phyloP scores from a whole-genome alignment of 2,797 vertebrate genomes.

The Chanos chanos region DNA sequence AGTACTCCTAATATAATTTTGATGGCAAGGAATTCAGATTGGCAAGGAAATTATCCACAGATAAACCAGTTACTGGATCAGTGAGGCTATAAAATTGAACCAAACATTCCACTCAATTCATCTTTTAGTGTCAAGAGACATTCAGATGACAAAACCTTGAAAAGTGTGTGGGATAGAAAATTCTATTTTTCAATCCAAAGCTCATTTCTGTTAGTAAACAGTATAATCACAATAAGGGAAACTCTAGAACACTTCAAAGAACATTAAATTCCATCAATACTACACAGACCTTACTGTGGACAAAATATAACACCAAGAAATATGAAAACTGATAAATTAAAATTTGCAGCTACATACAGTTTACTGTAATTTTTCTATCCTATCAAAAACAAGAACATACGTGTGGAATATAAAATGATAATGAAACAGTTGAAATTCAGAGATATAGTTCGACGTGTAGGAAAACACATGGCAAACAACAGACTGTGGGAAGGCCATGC shows the following conservation, averaged over 20 bases:
- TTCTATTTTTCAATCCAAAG: too few relatives aligned
- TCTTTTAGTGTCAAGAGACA: neutral
- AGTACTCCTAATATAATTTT: constrained; percentile 29
- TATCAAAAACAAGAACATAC: neutral
- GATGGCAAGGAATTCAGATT: constrained; percentile 24
- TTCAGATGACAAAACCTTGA: too few relatives aligned
- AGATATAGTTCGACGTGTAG: neutral
- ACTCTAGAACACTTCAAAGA: too few relatives aligned
- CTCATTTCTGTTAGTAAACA: too few relatives aligned
- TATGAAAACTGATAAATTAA: neutral
- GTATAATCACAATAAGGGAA: too few relatives aligned
- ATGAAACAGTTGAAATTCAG: neutral
- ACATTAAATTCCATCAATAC: too few relatives aligned
- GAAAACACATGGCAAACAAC: constrained; percentile 19
- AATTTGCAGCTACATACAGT: neutral
- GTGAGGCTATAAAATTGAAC: neutral
- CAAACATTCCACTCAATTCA: constrained; percentile 6
- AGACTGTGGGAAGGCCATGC: constrained; percentile 19
- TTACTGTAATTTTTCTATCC: neutral
- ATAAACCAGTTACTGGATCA: constrained; percentile 8
- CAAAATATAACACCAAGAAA: neutral
- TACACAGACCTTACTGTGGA: neutral
- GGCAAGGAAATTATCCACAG: constrained; percentile 18
- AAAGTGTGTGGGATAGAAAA: too few relatives aligned
- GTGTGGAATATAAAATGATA: neutral